Percentiles rank a stretch among this genome's conserved stretches.
Conservation (phyloP, 2,797 vertebrate genomes). For the Hybognathus amarus region DNA sequence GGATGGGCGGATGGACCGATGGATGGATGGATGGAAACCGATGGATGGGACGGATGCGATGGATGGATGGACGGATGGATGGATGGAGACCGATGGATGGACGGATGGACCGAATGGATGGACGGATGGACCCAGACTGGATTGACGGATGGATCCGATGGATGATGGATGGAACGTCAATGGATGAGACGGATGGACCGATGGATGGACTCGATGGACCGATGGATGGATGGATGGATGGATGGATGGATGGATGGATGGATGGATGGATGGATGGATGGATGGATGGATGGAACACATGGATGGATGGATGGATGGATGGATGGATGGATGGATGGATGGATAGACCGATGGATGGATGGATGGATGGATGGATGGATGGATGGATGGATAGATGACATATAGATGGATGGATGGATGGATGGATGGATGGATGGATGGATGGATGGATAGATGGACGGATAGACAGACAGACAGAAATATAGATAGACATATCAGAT, state of each 20-base stretch:
- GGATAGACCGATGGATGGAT: not conserved
- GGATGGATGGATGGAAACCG: not conserved
- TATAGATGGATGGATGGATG: too few species aligned
- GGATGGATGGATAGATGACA: not conserved
- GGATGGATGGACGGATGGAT: accelerated
- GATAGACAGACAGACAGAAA: accelerated
- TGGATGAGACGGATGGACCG: accelerated
- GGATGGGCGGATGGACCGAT: accelerated
- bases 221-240: accelerated
- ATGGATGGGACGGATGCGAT: too few species aligned
- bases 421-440: accelerated
- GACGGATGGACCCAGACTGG: too few species aligned
- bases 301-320: accelerated
- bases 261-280: accelerated
- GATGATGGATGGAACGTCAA: not conserved
- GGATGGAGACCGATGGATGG: not conserved
- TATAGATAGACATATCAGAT: too few species aligned
- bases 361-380: not conserved
- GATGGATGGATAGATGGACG: accelerated
- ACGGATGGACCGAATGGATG: not conserved
- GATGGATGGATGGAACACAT: not conserved
- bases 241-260: not conserved
- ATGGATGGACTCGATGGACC: not conserved
- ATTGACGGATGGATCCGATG: too few species aligned
- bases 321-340: not conserved